Evolutionary conservation across 2,797 vertebrate species (phyloP).

Genomic region (Potorous gilbertii): DNA sequence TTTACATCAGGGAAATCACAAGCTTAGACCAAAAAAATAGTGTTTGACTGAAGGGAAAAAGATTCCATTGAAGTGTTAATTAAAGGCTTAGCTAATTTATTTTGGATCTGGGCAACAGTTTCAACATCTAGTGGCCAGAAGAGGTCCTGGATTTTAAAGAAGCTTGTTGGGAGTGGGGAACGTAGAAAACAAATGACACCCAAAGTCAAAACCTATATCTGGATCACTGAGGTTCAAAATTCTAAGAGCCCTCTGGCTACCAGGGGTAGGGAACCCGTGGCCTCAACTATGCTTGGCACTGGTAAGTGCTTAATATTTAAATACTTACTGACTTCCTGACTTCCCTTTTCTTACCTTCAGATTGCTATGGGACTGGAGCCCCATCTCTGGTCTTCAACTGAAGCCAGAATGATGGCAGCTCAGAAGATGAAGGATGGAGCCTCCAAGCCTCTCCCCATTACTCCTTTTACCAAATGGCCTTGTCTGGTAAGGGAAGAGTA

Average conservation of each 20-base stretch:
- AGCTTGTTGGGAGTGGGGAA: not conserved
- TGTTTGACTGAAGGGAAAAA: conserved; percentile 61
- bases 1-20: not conserved
- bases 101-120: not conserved
- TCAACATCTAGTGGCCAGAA: not conserved
- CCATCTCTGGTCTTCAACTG: not conserved
- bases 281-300: too few relatives aligned
- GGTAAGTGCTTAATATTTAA: not conserved
- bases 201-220: not conserved
- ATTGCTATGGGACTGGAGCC: not conserved
- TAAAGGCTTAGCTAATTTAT: conserved; percentile 62
- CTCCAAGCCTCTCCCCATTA: not conserved
- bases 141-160: not conserved
- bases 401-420: not conserved
- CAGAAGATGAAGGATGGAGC: not conserved
- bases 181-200: not conserved
- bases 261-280: too few relatives aligned
- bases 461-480: not conserved
- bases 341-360: not conserved
- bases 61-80: conserved; percentile 61
- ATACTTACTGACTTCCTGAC: not conserved
- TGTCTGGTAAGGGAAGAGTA: not conserved
- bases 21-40: not conserved
- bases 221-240: not conserved
- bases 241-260: not conserved